Evolutionary conservation across 2,113 vertebrate species (phyloP).

Genomic region (Leptodactylus fuscus): DNA sequence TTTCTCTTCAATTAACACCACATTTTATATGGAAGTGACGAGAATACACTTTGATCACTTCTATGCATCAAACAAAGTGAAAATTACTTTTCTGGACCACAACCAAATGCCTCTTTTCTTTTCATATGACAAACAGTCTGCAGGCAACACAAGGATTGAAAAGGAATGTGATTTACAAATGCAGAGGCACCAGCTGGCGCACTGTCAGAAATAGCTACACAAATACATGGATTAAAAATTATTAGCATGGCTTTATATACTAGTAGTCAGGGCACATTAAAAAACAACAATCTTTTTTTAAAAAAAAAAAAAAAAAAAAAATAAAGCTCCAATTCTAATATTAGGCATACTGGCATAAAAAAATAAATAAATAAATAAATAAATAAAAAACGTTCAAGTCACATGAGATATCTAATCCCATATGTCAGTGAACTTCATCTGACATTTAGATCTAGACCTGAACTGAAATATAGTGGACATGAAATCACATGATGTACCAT

Average conservation of each 20-base stretch:
- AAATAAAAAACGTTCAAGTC: too few relatives aligned
- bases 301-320: not conserved
- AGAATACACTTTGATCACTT: not conserved
- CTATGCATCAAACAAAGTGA: not conserved
- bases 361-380: too few relatives aligned
- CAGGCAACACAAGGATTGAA: conserved; percentile 15
- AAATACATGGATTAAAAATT: conserved; percentile 41
- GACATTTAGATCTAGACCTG: too few relatives aligned
- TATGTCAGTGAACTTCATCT: too few relatives aligned
- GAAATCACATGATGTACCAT: too few relatives aligned
- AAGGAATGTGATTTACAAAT: conserved; percentile 46
- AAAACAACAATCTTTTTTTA: not conserved
- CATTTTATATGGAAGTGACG: not conserved
- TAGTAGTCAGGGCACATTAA: not conserved
- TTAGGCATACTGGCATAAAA: too few relatives aligned
- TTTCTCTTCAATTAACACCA: not conserved
- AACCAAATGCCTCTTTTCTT: conserved; percentile 12
- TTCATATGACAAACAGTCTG: conserved; percentile 33
- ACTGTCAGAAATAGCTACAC: conserved; percentile 23
- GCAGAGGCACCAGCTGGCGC: conserved; percentile 33
- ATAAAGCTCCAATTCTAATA: not conserved
- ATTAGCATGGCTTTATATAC: conserved; percentile 35
- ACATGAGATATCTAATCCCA: too few relatives aligned
- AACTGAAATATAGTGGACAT: too few relatives aligned
- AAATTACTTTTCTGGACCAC: conserved; percentile 5